phyloP scores from a whole-genome alignment of 2,797 vertebrate genomes.

The Chloroceryle amazona region DNA sequence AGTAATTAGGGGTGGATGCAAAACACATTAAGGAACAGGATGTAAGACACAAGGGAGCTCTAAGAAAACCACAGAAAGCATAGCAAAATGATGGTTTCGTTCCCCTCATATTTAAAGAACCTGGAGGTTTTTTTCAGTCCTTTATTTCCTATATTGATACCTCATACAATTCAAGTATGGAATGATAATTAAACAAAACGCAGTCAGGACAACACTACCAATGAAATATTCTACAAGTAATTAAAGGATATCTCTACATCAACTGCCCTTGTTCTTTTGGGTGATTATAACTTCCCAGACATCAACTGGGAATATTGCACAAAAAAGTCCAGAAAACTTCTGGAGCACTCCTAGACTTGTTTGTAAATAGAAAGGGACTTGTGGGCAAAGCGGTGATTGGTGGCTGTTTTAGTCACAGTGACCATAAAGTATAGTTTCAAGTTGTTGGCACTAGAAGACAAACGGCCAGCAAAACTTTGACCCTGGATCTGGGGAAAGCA shows the following conservation, averaged over 20 bases:
- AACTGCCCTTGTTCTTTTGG: background rate
- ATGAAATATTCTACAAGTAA: background rate
- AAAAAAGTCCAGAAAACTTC: background rate
- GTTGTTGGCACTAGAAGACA: background rate
- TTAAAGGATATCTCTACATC: background rate
- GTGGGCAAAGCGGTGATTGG: background rate
- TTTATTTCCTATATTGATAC: background rate
- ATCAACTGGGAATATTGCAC: background rate
- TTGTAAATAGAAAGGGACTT: background rate
- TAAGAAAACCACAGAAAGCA: background rate
- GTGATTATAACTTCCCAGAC: background rate
- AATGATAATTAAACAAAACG: background rate
- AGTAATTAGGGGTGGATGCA: background rate
- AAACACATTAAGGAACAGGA: background rate
- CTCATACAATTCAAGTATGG: background rate
- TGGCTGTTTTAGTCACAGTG: background rate
- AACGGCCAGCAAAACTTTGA: no score
- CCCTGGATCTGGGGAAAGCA: background rate
- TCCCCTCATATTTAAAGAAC: background rate
- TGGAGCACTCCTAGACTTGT: background rate
- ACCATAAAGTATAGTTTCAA: background rate
- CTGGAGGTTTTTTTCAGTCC: background rate
- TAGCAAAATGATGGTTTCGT: background rate
- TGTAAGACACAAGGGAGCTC: background rate
- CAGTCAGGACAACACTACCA: background rate